Conservation (phyloP, 1,140 invertebrate genomes). For the Drosophila nannoptera region DNA sequence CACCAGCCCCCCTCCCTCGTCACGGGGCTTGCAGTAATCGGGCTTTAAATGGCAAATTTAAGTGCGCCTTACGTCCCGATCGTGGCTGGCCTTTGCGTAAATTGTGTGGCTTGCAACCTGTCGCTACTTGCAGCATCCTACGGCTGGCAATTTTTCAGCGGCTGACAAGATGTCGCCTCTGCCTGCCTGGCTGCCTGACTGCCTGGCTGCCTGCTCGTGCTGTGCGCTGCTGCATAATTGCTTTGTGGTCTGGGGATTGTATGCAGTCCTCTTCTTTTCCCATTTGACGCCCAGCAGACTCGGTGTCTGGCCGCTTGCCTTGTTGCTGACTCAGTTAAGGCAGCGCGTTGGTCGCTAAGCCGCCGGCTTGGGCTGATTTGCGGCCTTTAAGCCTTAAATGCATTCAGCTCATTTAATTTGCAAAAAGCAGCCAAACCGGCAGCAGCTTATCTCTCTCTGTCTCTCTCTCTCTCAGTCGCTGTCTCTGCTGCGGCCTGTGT, state of each 20-base stretch:
- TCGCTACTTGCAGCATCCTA: slow-evolving; percentile 32
- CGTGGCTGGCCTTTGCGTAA: slow-evolving; percentile 59
- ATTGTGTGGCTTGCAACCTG: slow-evolving; percentile 64
- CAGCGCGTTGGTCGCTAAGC: slow-evolving; percentile 55
- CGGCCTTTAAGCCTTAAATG: slow-evolving; percentile 64
- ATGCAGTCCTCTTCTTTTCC: slow-evolving; percentile 2
- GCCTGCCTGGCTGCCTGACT: slow-evolving; percentile 19
- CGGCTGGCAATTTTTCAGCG: slow-evolving; percentile 65
- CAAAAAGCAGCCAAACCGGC: slow-evolving; percentile 33
- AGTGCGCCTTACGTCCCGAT: slow-evolving; percentile 51
- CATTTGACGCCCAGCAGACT: background rate
- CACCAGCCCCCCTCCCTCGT: background rate
- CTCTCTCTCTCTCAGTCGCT: slow-evolving; percentile 1
- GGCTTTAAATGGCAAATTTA: slow-evolving; percentile 45
- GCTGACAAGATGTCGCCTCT: slow-evolving; percentile 69
- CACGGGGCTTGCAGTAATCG: slow-evolving; percentile 34
- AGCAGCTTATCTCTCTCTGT: background rate
- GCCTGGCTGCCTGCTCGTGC: slow-evolving; percentile 17
- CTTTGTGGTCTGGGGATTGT: slow-evolving; percentile 73
- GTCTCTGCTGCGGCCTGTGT: slow-evolving; percentile 2
- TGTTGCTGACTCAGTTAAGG: slow-evolving; percentile 66
- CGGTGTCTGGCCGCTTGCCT: slow-evolving; percentile 26
- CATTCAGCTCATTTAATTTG: slow-evolving; percentile 74
- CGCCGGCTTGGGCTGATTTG: slow-evolving; percentile 67
- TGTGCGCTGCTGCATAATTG: slow-evolving; percentile 67